phyloP scores from a whole-genome alignment of 2,113 vertebrate genomes.

The Otolemur garnettii region DNA sequence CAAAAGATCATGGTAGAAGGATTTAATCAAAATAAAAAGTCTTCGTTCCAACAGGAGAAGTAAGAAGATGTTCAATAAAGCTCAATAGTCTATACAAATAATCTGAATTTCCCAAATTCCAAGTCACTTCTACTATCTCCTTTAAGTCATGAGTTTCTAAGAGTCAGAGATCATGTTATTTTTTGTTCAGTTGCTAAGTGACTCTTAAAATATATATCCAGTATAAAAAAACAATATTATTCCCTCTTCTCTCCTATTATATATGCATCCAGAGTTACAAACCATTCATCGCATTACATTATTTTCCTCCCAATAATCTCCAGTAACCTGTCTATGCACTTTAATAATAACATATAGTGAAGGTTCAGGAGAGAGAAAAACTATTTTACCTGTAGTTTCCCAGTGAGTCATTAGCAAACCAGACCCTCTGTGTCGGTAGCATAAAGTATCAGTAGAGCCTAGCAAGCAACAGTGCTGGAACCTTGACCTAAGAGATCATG shows the following conservation, averaged over 20 bases:
- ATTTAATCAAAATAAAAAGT: constrained; percentile 11
- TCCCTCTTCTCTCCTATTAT: neutral
- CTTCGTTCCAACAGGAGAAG: neutral
- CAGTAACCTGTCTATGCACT: neutral
- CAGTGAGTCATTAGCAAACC: neutral
- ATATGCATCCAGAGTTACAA: neutral
- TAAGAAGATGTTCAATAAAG: neutral
- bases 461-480: neutral
- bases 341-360: neutral
- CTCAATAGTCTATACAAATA: constrained; percentile 2
- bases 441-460: neutral
- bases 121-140: neutral
- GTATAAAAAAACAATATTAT: neutral
- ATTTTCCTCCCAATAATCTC: neutral
- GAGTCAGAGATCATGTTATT: neutral
- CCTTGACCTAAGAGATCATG: neutral
- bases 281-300: neutral
- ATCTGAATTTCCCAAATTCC: neutral
- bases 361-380: neutral
- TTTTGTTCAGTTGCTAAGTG: neutral
- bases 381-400: neutral
- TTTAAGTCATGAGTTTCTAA: neutral
- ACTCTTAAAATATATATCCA: neutral
- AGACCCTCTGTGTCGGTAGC: neutral
- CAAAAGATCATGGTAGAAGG: neutral